These are phyloP conservation scores for Ichneumoninae sp. DNA, from an alignment of 2,888 invertebrate genomes.

Conservation along the genomic window DNA sequence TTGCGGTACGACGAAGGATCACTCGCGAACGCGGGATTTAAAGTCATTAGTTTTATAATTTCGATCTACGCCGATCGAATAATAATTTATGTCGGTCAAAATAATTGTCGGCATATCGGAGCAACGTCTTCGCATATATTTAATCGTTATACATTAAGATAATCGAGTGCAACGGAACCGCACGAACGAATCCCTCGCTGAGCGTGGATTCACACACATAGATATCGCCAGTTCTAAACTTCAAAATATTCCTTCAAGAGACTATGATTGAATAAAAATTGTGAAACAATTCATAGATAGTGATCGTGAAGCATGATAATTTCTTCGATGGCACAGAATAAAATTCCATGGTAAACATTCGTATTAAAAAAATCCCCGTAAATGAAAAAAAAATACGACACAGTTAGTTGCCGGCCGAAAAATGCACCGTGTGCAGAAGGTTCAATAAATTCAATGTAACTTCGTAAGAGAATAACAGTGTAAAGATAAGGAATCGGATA, in stretches of 20 bases:
- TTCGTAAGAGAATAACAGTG: not conserved
- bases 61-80: conserved; percentile 24
- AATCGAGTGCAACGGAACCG: not conserved
- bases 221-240: not conserved
- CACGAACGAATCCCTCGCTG: not conserved
- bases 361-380: not conserved
- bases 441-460: conserved; percentile 20
- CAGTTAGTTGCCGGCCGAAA: not conserved
- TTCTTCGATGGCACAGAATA: not conserved
- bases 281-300: not conserved
- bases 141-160: conserved; percentile 9
- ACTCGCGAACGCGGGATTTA: conserved; percentile 28
- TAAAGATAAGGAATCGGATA: not conserved
- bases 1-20: conserved; percentile 54
- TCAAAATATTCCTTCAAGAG: not conserved
- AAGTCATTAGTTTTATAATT: conserved; percentile 43
- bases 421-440: not conserved
- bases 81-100: conserved; percentile 14
- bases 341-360: not conserved
- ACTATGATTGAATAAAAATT: not conserved
- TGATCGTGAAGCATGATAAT: not conserved
- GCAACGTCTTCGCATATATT: conserved; percentile 22
- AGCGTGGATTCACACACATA: not conserved
- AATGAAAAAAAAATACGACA: not conserved
- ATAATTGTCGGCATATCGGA: conserved; percentile 12